These are phyloP conservation scores for Drymodes brunneopygia DNA, from an alignment of 2,113 vertebrate species.

Conservation along the genomic window DNA sequence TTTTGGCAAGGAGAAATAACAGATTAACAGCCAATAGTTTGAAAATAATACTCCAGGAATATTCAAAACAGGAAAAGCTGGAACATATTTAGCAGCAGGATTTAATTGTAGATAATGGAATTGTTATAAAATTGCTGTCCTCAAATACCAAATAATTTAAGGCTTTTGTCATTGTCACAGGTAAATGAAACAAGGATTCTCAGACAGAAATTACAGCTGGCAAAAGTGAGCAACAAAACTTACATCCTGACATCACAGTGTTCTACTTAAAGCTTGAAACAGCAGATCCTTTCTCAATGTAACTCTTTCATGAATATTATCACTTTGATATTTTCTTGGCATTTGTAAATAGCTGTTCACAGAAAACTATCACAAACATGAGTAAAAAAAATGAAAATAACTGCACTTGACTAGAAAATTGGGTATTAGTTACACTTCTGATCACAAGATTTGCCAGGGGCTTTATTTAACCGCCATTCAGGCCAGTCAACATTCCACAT, in stretches of 20 bases:
- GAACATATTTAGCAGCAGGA: not conserved
- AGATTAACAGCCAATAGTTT: not conserved
- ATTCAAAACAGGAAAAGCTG: not conserved
- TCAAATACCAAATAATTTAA: not conserved
- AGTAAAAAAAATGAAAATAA: slow-evolving; percentile 41
- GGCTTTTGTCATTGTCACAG: not conserved
- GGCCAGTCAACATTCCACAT: slow-evolving; percentile 49
- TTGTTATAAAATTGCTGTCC: not conserved
- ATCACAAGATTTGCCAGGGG: slow-evolving; percentile 56
- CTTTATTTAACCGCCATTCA: slow-evolving; percentile 51
- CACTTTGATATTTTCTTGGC: not conserved
- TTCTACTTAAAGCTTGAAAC: not conserved
- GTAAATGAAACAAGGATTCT: not conserved
- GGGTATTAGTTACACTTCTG: slow-evolving; percentile 47
- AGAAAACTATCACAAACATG: not conserved
- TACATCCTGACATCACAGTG: not conserved
- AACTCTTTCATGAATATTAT: not conserved
- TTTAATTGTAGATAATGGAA: not conserved
- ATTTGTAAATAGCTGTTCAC: slow-evolving; percentile 20
- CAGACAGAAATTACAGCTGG: not conserved
- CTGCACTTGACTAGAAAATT: slow-evolving; percentile 54
- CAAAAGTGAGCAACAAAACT: not conserved
- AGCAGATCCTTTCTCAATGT: not conserved
- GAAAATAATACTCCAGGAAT: not conserved
- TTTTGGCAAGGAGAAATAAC: not conserved